Percentiles rank a stretch among this genome's conserved stretches.
These are phyloP conservation scores for Dendrolimus kikuchii DNA, from an alignment of 1,140 invertebrate species.

Conservation along the genomic window DNA sequence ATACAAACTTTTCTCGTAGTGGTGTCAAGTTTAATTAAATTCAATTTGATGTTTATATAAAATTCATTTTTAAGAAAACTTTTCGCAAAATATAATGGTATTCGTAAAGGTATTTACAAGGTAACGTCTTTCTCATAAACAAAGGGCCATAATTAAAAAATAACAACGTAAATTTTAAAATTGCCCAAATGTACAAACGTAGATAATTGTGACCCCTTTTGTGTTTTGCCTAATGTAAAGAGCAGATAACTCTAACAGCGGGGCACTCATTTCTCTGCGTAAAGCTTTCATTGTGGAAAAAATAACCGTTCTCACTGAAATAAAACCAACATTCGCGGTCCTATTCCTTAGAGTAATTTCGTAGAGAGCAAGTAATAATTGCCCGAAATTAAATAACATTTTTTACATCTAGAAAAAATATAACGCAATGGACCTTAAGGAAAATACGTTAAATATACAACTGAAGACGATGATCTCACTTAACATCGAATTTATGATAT, in stretches of 20 bases:
- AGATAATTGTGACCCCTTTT: constrained; percentile 12
- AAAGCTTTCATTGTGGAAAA: constrained; percentile 62
- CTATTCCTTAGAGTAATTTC: constrained; percentile 66
- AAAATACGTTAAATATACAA: constrained; percentile 26
- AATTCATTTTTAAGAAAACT: too few relatives aligned
- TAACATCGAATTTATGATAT: neutral
- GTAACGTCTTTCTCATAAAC: too few relatives aligned
- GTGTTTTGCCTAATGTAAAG: constrained; percentile 52
- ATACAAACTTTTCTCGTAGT: too few relatives aligned
- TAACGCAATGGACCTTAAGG: constrained; percentile 50
- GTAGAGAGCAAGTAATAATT: constrained; percentile 68
- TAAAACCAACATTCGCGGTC: constrained; percentile 50
- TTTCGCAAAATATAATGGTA: too few relatives aligned
- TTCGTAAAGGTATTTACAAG: too few relatives aligned
- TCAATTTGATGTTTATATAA: too few relatives aligned
- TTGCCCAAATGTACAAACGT: too few relatives aligned
- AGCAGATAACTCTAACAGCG: constrained; percentile 55
- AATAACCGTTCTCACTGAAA: constrained; percentile 42
- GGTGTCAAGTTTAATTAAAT: too few relatives aligned
- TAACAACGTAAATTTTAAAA: too few relatives aligned
- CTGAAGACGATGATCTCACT: neutral
- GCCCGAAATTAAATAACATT: constrained; percentile 68
- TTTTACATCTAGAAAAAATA: constrained; percentile 65
- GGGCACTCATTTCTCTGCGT: constrained; percentile 56
- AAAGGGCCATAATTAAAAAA: too few relatives aligned